Percentiles rank a stretch among this genome's conserved stretches.
Conservation (phyloP, 30 jellyfish, hydroid and myxozoan species). For the Cassiopea xamachana region DNA sequence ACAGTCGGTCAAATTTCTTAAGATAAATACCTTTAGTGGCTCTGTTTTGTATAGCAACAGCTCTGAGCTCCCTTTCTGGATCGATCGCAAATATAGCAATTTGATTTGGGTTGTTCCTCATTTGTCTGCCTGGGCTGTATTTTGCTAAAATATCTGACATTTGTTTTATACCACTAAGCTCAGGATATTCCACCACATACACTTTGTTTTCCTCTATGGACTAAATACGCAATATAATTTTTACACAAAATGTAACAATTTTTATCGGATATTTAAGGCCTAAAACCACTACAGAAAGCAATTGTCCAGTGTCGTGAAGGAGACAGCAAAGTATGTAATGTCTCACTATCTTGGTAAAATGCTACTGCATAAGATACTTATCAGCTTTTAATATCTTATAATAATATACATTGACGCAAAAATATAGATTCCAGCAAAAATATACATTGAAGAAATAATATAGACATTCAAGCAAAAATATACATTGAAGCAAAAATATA, state of each 20-base stretch:
- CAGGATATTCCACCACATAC: constrained; percentile 6
- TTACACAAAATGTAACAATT: background rate
- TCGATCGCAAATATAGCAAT: constrained; percentile 13
- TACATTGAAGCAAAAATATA: too few relatives aligned
- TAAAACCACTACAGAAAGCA: too few relatives aligned
- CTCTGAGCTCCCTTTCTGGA: constrained; percentile 1
- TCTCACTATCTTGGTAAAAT: too few relatives aligned
- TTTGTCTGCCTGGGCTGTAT: background rate
- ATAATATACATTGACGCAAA: too few relatives aligned
- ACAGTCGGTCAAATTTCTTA: too few relatives aligned
- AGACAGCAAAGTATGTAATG: too few relatives aligned
- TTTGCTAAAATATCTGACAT: background rate
- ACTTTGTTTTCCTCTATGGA: background rate
- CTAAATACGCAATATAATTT: background rate
- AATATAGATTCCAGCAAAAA: too few relatives aligned
- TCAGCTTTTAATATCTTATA: too few relatives aligned
- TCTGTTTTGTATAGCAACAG: constrained; percentile 14
- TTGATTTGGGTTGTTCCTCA: background rate
- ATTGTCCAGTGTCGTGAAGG: too few relatives aligned
- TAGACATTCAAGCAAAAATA: background rate
- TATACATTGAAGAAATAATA: too few relatives aligned
- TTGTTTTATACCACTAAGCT: background rate
- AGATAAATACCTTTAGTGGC: background rate
- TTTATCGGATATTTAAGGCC: too few relatives aligned
- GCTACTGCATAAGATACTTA: too few relatives aligned